Evolutionary conservation across 2,888 invertebrate species (phyloP), one percentile per base, ranked within the genome.

Genomic region (Anthoptus insignis): DNA sequence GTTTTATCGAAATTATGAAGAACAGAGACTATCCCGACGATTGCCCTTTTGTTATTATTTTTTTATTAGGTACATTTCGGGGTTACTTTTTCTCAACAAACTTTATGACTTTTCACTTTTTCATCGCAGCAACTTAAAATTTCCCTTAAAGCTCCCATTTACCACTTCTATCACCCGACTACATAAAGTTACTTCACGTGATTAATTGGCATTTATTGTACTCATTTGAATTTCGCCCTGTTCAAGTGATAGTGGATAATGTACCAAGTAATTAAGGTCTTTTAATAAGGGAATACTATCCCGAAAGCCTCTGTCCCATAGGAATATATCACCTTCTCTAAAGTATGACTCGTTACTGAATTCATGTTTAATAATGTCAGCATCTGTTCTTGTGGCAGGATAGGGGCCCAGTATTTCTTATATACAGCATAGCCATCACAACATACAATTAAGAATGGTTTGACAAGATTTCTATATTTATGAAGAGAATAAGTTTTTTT

Each of bases 401-500:
- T 57, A 67, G 2, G 68, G 66, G 24, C 69, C 68, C 47, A 63
- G 42, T 19, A 67, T 45, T 37, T 69, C 67, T n/a, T 69, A 58
- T 27, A 69, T 71, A 60, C n/a, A n/a, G n/a, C n/a, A n/a, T 69
- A 65, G 11, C 69, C 69, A 67, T 69, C 64, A 37, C 60, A 50
- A 64, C 66, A 65, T 39, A 68, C 65, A 37, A 69, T 53, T 9
- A 68, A 22, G 37, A 68, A 69, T 29, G 69, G 68, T 65, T 69
- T 71, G 9, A 68, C 32, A 47, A 66, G 58, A 45, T 67, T 66
- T 34, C 58, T 64, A 50, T 59, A 64, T 61, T 68, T 67, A 53
- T 74, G 70, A 9, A 71, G 57, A 21, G 52, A 50, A 50, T 70
- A 72, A 21, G 68, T 68, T n/a, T 64, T 53, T 59, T 69, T 73